Percentiles rank a stretch among this genome's conserved stretches.
Conservation (phyloP, 2,797 vertebrate genomes). For the Spheniscus humboldti region DNA sequence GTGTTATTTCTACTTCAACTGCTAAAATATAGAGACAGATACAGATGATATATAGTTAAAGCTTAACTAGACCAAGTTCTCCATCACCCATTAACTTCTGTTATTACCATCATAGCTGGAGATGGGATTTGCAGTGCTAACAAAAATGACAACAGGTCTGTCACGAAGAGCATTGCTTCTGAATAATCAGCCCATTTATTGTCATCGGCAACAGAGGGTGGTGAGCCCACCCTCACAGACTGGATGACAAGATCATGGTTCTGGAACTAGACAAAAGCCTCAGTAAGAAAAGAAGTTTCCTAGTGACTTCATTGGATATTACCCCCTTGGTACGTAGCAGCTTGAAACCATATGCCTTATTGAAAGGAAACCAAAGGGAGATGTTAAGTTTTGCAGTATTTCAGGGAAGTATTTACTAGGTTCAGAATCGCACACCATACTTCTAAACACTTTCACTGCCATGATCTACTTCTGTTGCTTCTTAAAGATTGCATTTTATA, state of each 20-base stretch:
- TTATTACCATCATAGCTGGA: neutral
- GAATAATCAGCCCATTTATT: neutral
- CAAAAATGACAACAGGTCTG: neutral
- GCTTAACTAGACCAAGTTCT: neutral
- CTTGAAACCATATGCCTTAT: neutral
- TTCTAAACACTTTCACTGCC: neutral
- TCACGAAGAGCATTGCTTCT: neutral
- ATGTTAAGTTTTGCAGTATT: neutral
- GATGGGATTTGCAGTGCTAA: neutral
- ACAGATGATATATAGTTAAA: neutral
- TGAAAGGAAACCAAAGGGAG: neutral
- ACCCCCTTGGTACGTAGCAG: neutral
- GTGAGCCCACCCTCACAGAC: neutral
- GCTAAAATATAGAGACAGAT: neutral
- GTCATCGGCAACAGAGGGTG: neutral
- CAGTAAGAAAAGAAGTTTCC: neutral
- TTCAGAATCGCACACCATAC: neutral
- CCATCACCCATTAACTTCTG: neutral
- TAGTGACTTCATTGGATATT: neutral
- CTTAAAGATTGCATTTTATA: neutral
- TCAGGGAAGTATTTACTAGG: neutral
- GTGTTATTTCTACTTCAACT: neutral
- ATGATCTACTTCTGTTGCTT: neutral
- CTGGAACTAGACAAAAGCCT: neutral
- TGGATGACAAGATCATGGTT: neutral